Evolutionary conservation across 1,140 invertebrate species (phyloP).

Genomic region (Hirudo medicinalis): DNA sequence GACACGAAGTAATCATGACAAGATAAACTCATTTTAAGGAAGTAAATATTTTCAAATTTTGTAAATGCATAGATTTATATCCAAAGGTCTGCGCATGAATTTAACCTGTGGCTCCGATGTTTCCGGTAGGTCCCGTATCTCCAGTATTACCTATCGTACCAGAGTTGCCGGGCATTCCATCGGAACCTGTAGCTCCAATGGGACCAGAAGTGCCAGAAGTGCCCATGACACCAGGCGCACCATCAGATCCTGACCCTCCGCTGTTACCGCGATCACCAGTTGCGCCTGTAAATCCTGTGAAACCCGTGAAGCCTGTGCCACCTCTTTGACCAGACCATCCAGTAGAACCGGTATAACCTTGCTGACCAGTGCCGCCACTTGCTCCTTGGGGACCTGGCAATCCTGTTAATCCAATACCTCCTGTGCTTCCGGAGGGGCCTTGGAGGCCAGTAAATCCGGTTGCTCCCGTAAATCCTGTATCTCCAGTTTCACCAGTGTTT

Average conservation of each 20-base stretch:
- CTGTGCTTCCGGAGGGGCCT: background rate
- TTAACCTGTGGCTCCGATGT: too few relatives aligned
- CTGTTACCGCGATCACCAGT: background rate
- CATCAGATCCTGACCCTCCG: slow-evolving; percentile 1
- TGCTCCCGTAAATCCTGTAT: slow-evolving; percentile 8
- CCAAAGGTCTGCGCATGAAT: too few relatives aligned
- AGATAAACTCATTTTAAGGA: too few relatives aligned
- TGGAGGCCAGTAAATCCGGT: background rate
- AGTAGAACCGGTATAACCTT: background rate
- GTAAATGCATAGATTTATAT: too few relatives aligned
- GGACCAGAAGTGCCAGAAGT: background rate
- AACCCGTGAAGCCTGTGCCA: background rate
- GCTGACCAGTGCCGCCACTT: background rate
- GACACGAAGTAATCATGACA: too few relatives aligned
- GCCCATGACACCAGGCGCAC: background rate
- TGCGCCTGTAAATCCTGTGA: background rate
- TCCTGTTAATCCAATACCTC: background rate
- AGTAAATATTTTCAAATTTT: too few relatives aligned
- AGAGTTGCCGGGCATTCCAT: background rate
- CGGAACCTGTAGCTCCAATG: background rate
- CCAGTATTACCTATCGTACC: background rate
- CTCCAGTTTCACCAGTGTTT: slow-evolving; percentile 8
- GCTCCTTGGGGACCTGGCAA: background rate
- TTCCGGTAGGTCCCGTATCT: slow-evolving; percentile 4
- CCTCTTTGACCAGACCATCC: background rate